phyloP scores from a whole-genome alignment of 2,113 vertebrate genomes.

The Atractosteus spatula region DNA sequence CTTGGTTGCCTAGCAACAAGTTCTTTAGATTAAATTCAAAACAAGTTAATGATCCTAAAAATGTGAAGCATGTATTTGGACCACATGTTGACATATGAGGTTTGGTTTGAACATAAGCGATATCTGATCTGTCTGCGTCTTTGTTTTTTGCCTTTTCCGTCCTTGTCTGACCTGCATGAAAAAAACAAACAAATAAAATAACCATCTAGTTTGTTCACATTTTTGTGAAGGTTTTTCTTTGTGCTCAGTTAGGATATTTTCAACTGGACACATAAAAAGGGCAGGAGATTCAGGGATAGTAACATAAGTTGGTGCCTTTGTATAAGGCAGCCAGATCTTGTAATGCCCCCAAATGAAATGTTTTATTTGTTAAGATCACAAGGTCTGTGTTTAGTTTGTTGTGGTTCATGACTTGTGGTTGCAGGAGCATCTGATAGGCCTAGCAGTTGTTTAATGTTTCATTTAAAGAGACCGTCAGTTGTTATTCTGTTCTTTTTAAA shows the following conservation, averaged over 20 bases:
- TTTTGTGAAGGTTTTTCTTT: background rate
- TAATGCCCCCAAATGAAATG: constrained; percentile 18
- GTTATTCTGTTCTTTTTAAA: constrained; percentile 20
- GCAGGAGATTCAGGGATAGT: background rate
- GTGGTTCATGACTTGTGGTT: constrained; percentile 40
- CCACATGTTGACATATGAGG: constrained; percentile 20
- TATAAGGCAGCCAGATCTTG: constrained; percentile 1
- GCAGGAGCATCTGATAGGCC: constrained; percentile 12
- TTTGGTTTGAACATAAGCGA: constrained; percentile 12
- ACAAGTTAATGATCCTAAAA: constrained; percentile 12
- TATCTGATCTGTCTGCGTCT: background rate
- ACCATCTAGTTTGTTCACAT: background rate
- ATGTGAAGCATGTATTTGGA: constrained; percentile 1
- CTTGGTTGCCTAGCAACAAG: background rate
- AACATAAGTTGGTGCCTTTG: background rate
- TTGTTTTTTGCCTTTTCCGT: background rate
- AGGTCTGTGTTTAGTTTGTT: constrained; percentile 43
- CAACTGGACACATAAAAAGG: background rate
- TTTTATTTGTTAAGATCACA: constrained; percentile 48
- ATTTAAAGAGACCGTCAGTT: constrained; percentile 31
- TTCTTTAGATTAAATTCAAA: constrained; percentile 8
- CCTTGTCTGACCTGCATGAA: background rate
- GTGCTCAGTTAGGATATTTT: background rate
- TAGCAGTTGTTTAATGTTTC: constrained; percentile 40
- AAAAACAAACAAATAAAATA: background rate